These are phyloP conservation scores for Tinea trinotella DNA, from an alignment of 2,888 invertebrate genomes.

Conservation along the genomic window DNA sequence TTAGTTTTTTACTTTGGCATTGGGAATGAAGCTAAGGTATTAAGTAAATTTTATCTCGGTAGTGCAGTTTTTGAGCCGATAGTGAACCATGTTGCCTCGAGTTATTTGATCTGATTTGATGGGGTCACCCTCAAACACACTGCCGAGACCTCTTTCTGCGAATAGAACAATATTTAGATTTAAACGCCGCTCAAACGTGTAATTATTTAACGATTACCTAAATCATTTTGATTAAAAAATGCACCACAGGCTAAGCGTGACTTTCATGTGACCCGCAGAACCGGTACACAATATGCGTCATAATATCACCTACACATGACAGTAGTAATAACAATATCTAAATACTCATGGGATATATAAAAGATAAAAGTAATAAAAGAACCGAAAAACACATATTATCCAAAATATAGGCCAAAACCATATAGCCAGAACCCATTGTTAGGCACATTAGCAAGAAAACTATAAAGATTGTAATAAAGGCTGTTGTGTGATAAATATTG, in stretches of 20 bases:
- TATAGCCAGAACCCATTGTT: too few species aligned
- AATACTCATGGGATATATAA: too few species aligned
- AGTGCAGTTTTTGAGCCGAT: too few species aligned
- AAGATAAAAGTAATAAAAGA: too few species aligned
- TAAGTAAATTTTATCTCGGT: too few species aligned
- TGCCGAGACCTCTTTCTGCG: conserved; percentile 18
- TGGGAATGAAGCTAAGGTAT: too few species aligned
- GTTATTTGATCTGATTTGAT: conserved; percentile 5
- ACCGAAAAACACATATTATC: too few species aligned
- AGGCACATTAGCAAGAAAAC: too few species aligned
- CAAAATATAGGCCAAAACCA: too few species aligned
- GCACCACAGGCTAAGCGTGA: conserved; percentile 24
- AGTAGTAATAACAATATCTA: neutral
- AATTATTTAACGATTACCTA: conserved; percentile 45
- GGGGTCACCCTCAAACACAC: conserved; percentile 20
- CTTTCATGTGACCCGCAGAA: conserved; percentile 20
- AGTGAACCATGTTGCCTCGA: conserved; percentile 2
- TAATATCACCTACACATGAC: conserved; percentile 14
- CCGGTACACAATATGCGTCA: conserved; percentile 16
- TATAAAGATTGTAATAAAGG: too few species aligned
- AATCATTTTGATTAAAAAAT: conserved; percentile 30
- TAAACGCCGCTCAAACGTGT: conserved; percentile 30
- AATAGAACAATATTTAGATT: conserved; percentile 20
- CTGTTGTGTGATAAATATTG: too few species aligned
- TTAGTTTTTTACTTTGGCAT: too few species aligned